Evolutionary conservation across 2,888 invertebrate species (phyloP), one percentile per base, ranked within the genome.

Genomic region (Xylota sylvarum): DNA sequence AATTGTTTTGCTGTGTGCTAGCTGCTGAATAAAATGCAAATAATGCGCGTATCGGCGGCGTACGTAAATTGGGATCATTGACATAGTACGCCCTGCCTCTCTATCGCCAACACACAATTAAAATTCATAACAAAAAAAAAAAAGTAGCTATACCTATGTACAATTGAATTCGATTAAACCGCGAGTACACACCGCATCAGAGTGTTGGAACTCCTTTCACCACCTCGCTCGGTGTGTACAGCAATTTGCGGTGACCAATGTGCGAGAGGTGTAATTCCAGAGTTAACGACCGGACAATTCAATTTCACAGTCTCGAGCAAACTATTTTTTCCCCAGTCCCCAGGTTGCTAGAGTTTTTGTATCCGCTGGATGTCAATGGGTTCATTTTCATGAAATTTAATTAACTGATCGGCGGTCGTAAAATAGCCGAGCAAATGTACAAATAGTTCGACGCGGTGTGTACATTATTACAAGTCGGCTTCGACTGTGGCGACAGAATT

Each of bases 371-470:
- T 86, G 85, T 81, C 85, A 81, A 67, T 81, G 77, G 55, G 85
- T 81, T 86, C 85, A 81, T 72, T 81, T 86, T 86, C 77, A 86
- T 86, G 85, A 86, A 86, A 86, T 81, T 86, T 82, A 81, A 81
- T 86, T 72, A 86, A 81, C 81, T 60, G 67, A 56, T 72, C 56
- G 48, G 23, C 32, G 46, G 64, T 80, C 80, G 50, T 80, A 58
- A 84, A 80, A 70, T 74, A 80, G 27, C 50, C 37, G 74, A 80
- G 48, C 56, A 62, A 73, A 79, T 69, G 62, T 69, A 78, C 77
- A 60, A 78, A 78, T 78, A 78, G 78, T 62, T 43, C 7, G 52
- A 58, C 72, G 65, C 58, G 72, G 19, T 58, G 35, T 14, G 27
- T 46, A 48, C 58, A 32, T 17, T 12, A 23, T 35, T n/a, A 40